Conservation (phyloP, 2,888 invertebrate species). For the Cyclophora albipunctata region DNA sequence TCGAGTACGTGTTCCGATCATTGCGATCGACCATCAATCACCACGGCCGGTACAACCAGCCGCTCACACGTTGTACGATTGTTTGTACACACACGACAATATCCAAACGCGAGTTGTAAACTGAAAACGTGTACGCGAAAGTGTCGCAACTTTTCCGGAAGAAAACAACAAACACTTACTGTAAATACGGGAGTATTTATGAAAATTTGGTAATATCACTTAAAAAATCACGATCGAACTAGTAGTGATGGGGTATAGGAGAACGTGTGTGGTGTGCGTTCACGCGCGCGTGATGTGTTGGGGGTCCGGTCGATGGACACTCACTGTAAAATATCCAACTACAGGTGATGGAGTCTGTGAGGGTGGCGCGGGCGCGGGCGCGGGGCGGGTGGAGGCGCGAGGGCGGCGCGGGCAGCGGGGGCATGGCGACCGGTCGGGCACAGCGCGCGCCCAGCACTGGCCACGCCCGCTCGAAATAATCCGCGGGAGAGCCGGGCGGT, state of each 20-base stretch:
- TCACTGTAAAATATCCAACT: slow-evolving; percentile 87
- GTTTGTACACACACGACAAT: neutral
- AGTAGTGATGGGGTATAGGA: too few relatives aligned
- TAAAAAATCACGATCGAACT: too few relatives aligned
- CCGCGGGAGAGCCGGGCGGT: slow-evolving; percentile 64
- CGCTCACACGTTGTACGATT: neutral
- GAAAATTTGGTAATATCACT: too few relatives aligned
- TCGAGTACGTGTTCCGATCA: slow-evolving; percentile 22
- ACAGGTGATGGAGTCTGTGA: slow-evolving; percentile 81
- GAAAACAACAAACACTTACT: too few relatives aligned
- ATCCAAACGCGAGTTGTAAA: too few relatives aligned
- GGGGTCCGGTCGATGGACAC: slow-evolving; percentile 26
- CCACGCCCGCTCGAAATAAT: slow-evolving; percentile 57
- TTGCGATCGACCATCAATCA: slow-evolving; percentile 8
- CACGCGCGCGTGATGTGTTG: neutral
- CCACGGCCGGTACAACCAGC: slow-evolving; percentile 8
- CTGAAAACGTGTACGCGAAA: neutral
- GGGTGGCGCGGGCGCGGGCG: slow-evolving; percentile 75
- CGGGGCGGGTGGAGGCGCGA: slow-evolving; percentile 64
- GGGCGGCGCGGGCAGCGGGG: slow-evolving; percentile 63
- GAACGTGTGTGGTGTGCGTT: too few relatives aligned
- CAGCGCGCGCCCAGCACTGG: slow-evolving; percentile 61
- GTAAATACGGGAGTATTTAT: neutral
- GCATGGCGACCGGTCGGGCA: slow-evolving; percentile 57
- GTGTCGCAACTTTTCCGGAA: neutral